These are phyloP conservation scores for Tribolium castaneum DNA, from an alignment of 1,140 invertebrate species.

Conservation along the genomic window DNA sequence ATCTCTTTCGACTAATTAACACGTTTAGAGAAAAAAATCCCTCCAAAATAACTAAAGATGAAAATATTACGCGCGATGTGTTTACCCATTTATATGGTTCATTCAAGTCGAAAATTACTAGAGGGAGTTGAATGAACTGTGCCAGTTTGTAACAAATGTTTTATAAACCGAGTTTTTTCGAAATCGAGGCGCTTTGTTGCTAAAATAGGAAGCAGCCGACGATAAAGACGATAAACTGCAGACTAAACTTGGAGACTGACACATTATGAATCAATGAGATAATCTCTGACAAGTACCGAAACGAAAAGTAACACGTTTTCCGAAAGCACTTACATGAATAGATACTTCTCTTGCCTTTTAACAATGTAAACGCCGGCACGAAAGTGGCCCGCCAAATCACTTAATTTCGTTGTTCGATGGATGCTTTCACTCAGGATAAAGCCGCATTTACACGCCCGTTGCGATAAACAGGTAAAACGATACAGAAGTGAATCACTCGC, in stretches of 20 bases:
- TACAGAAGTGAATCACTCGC: not conserved
- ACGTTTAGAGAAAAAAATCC: not conserved
- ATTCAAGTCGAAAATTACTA: constrained; percentile 32
- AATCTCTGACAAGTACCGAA: constrained; percentile 25
- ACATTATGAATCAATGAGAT: constrained; percentile 30
- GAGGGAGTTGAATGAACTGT: constrained; percentile 29
- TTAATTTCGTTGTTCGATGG: constrained; percentile 31
- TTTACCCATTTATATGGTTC: constrained; percentile 22
- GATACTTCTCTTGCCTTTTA: constrained; percentile 40
- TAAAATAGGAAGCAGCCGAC: constrained; percentile 9
- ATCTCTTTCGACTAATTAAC: not conserved
- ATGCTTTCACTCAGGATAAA: constrained; percentile 10
- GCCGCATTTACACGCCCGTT: not conserved
- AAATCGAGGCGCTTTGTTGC: constrained; percentile 10
- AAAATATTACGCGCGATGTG: constrained; percentile 1
- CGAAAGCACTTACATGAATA: constrained; percentile 41
- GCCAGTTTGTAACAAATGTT: constrained; percentile 19
- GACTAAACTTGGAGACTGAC: constrained; percentile 15
- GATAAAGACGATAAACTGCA: constrained; percentile 3
- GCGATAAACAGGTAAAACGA: not conserved
- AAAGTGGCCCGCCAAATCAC: constrained; percentile 41
- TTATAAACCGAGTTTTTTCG: constrained; percentile 3
- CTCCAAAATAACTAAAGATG: constrained; percentile 11
- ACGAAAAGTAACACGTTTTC: constrained; percentile 38
- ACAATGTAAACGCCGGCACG: constrained; percentile 39